Evolutionary conservation across 2,113 vertebrate species (phyloP).

Genomic region (Psophia crepitans): DNA sequence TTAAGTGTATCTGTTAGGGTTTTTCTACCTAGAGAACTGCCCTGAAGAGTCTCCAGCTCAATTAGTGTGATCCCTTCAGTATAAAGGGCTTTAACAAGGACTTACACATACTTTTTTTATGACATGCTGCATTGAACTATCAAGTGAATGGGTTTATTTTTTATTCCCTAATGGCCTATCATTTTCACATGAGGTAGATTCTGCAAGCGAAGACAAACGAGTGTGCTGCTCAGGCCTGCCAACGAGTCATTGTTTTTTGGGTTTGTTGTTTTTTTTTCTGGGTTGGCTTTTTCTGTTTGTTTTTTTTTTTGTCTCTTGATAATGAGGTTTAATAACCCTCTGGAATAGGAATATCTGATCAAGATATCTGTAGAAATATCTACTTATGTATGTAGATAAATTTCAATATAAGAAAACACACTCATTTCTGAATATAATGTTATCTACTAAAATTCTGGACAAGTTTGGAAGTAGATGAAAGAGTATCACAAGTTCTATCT

Average conservation of each 20-base stretch:
- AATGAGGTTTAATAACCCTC: neutral
- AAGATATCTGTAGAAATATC: neutral
- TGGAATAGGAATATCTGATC: neutral
- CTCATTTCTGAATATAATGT: neutral
- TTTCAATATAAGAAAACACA: neutral
- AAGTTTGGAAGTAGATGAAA: neutral
- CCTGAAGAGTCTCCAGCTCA: neutral
- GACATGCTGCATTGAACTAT: neutral
- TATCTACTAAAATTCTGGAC: neutral
- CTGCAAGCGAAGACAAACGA: neutral
- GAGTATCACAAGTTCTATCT: neutral
- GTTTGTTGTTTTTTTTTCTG: neutral
- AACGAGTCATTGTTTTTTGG: neutral
- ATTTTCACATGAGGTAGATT: neutral
- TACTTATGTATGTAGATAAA: neutral
- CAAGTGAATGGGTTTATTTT: neutral
- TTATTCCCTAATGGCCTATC: neutral
- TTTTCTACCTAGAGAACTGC: neutral
- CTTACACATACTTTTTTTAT: neutral
- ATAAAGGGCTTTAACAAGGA: neutral
- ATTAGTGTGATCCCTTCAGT: neutral
- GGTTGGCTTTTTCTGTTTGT: neutral
- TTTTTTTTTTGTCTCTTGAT: neutral
- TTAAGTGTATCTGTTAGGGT: neutral
- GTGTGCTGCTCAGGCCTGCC: neutral